Percentiles rank a stretch among this genome's conserved stretches.
Conservation (phyloP, 2,888 invertebrate genomes). For the Crematogaster levior region DNA sequence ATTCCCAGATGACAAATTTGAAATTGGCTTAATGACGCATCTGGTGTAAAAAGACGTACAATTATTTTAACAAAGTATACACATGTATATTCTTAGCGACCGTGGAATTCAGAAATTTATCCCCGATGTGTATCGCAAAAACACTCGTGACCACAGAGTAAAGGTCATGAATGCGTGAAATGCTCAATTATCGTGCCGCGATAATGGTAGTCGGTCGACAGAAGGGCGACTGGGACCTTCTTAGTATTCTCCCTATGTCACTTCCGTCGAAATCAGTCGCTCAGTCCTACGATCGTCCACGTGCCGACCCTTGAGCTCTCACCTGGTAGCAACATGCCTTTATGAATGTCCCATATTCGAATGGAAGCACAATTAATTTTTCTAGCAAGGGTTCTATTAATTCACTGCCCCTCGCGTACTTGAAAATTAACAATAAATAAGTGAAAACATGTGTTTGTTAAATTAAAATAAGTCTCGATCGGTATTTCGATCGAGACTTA, state of each 20-base stretch:
- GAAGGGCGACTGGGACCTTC: slow-evolving; percentile 51
- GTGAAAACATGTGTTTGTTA: not conserved
- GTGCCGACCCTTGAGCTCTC: slow-evolving; percentile 68
- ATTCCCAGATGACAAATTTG: not conserved
- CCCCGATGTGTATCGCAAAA: not conserved
- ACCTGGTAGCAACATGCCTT: slow-evolving; percentile 62
- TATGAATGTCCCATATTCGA: not conserved
- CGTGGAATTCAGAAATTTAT: slow-evolving; percentile 38
- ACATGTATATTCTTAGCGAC: not conserved
- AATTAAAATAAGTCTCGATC: not conserved
- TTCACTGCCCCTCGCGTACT: not conserved
- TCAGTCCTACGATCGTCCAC: slow-evolving; percentile 66
- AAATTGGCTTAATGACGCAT: slow-evolving; percentile 17
- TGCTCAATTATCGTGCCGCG: slow-evolving; percentile 47
- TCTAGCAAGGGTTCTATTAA: not conserved
- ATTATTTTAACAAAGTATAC: slow-evolving; percentile 21
- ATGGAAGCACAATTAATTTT: not conserved
- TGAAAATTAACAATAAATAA: not conserved
- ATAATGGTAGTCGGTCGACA: slow-evolving; percentile 46
- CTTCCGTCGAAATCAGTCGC: slow-evolving; percentile 52
- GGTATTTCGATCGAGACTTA: too few relatives aligned
- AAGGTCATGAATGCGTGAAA: slow-evolving; percentile 66
- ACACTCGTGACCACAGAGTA: not conserved
- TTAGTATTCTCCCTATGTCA: slow-evolving; percentile 33
- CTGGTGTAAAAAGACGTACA: not conserved